Evolutionary conservation across 1,140 invertebrate species (phyloP).

Genomic region (Uloborus diversus): DNA sequence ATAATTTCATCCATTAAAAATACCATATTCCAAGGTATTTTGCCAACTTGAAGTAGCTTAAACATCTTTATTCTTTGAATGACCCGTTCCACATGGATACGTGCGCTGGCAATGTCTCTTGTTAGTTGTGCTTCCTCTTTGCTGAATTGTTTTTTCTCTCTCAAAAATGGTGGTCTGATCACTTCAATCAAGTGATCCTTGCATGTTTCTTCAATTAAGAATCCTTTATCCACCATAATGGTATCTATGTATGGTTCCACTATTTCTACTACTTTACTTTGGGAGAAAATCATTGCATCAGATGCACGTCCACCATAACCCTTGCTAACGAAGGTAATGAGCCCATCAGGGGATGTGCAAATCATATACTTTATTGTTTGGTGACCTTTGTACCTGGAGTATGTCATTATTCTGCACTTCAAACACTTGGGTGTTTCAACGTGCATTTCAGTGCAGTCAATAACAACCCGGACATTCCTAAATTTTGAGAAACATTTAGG

Average conservation of each 20-base stretch:
- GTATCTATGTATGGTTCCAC: background rate
- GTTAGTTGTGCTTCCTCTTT: too few relatives aligned
- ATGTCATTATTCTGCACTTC: background rate
- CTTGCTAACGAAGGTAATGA: background rate
- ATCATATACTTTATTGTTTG: background rate
- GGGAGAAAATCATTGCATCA: background rate
- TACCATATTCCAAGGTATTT: too few relatives aligned
- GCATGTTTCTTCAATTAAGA: background rate
- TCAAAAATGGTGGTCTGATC: background rate
- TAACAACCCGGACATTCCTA: background rate
- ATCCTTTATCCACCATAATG: background rate
- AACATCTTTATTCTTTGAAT: background rate
- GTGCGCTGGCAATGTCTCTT: background rate
- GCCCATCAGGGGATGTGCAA: background rate
- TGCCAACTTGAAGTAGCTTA: background rate
- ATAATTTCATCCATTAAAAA: too few relatives aligned
- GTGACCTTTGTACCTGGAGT: background rate
- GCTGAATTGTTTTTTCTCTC: background rate
- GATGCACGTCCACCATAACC: background rate
- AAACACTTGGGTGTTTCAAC: background rate
- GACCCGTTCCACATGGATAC: background rate
- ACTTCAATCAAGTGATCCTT: background rate
- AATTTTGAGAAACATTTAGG: background rate
- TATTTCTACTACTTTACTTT: background rate
- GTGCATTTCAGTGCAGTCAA: too few relatives aligned